These are phyloP conservation scores for Seladonia tumulorum DNA, from an alignment of 2,888 invertebrate species.

Conservation along the genomic window DNA sequence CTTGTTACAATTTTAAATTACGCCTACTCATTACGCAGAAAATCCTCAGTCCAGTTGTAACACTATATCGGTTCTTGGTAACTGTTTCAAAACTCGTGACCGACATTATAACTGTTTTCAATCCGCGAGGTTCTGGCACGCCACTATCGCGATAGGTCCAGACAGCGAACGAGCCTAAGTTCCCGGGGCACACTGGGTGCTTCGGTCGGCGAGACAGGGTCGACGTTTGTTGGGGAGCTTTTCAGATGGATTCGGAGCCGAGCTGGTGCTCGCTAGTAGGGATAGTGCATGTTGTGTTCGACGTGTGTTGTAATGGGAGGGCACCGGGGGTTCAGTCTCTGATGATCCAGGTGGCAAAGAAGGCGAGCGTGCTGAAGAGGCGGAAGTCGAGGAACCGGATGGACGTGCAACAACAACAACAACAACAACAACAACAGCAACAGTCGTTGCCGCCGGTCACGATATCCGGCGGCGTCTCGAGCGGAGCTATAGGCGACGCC, in stretches of 20 bases:
- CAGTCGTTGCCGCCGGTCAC: conserved; percentile 73
- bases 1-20: too few species aligned
- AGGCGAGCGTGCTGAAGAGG: conserved; percentile 90
- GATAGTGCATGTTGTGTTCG: conserved; percentile 83
- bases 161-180: conserved; percentile 31
- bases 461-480: conserved; percentile 68
- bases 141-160: neutral
- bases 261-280: conserved; percentile 68
- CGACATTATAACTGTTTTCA: neutral
- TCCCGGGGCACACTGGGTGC: neutral
- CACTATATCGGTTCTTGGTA: neutral
- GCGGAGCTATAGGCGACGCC: conserved; percentile 37
- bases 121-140: neutral
- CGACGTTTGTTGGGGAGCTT: conserved; percentile 30
- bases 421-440: conserved; percentile 77
- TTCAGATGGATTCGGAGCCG: conserved; percentile 58
- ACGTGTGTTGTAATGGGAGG: conserved; percentile 83
- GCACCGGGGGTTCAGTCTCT: conserved; percentile 87
- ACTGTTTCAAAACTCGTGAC: too few species aligned
- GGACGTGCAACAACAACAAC: conserved; percentile 84
- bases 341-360: conserved; percentile 90
- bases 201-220: neutral
- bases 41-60: too few species aligned
- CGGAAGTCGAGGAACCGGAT: conserved; percentile 89
- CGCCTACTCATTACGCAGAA: too few species aligned